Evolutionary conservation across 53 echinoderm and acorn worm species (phyloP).

Genomic region (Luidia sarsii): DNA sequence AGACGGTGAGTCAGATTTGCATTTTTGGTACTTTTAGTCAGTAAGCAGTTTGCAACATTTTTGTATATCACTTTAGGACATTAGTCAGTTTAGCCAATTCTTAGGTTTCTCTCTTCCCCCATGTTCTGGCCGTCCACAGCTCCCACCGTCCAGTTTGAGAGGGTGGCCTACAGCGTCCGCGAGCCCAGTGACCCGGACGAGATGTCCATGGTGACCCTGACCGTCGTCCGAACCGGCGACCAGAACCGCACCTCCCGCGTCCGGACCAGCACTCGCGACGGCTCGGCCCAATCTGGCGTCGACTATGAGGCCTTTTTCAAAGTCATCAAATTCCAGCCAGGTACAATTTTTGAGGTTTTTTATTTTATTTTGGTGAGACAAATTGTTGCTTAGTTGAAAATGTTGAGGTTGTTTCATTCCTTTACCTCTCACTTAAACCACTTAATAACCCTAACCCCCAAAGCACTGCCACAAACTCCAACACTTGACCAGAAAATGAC

Average conservation of each 20-base stretch:
- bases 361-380: neutral
- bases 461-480: too few species aligned
- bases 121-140: too few species aligned
- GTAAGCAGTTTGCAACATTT: too few species aligned
- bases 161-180: conserved; percentile 94
- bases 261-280: conserved; percentile 91
- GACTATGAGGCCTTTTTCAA: conserved; percentile 97
- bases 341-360: conserved; percentile 29
- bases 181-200: conserved; percentile 81
- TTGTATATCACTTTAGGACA: too few species aligned
- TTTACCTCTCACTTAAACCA: too few species aligned
- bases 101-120: too few species aligned
- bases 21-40: neutral
- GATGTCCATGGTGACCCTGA: conserved; percentile 69
- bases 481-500: too few species aligned
- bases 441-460: too few species aligned
- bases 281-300: conserved; percentile 94
- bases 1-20: conserved; percentile 71
- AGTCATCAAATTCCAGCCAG: conserved; percentile 84
- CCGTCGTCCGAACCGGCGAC: conserved; percentile 89
- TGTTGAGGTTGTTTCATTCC: neutral
- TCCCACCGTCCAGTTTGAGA: conserved; percentile 90
- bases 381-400: neutral
- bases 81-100: neutral
- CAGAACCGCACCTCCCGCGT: conserved; percentile 93